Conservation (phyloP, 2,797 vertebrate species). For the Schizopygopsis pylzovi region DNA sequence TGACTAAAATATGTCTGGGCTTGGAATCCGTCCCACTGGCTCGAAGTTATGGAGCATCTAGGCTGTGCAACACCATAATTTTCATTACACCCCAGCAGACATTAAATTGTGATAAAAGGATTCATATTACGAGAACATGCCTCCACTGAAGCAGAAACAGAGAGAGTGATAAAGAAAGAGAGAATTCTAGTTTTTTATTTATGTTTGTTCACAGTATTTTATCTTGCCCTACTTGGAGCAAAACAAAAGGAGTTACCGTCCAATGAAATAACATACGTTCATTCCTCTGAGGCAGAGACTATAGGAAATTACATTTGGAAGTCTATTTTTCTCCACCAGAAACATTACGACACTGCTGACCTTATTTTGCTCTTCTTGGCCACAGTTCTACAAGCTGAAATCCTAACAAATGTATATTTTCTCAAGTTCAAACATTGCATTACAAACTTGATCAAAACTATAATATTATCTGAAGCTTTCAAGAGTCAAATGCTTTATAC, state of each 20-base stretch:
- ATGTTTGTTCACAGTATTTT: slow-evolving; percentile 61
- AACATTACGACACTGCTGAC: slow-evolving; percentile 2
- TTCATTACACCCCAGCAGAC: slow-evolving; percentile 68
- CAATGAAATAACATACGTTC: slow-evolving; percentile 19
- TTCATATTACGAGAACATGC: slow-evolving; percentile 69
- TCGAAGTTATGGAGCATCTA: slow-evolving; percentile 73
- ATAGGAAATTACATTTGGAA: slow-evolving; percentile 43
- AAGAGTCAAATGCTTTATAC: not conserved
- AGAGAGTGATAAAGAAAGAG: slow-evolving; percentile 32
- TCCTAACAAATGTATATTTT: not conserved
- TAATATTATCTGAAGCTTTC: not conserved
- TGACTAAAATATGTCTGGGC: slow-evolving; percentile 70
- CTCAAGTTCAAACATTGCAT: slow-evolving; percentile 10
- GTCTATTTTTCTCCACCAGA: slow-evolving; percentile 25
- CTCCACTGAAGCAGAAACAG: slow-evolving; percentile 37
- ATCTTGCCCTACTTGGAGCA: slow-evolving; percentile 55
- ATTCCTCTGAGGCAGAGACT: slow-evolving; percentile 24
- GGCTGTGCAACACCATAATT: slow-evolving; percentile 74
- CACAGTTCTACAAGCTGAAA: not conserved
- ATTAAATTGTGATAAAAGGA: slow-evolving; percentile 77
- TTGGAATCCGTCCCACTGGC: slow-evolving; percentile 67
- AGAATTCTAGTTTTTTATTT: slow-evolving; percentile 61
- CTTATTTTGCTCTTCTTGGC: slow-evolving; percentile 12
- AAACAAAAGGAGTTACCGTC: slow-evolving; percentile 59
- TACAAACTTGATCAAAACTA: not conserved